Evolutionary conservation across 2,113 vertebrate species (phyloP).

Genomic region (Phalacrocorax aristotelis): DNA sequence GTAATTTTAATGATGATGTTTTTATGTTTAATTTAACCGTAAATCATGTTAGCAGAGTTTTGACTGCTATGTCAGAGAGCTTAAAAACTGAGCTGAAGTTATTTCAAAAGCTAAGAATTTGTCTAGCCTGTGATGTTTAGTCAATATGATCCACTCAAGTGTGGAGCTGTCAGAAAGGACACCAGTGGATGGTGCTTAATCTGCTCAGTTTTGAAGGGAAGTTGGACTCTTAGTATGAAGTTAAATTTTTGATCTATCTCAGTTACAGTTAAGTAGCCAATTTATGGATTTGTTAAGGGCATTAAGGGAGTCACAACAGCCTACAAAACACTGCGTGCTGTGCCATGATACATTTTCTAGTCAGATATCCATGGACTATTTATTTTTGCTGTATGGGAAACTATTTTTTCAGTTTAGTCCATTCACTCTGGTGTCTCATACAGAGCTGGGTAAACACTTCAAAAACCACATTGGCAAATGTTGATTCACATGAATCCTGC

Average conservation of each 20-base stretch:
- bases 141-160: conserved; percentile 64
- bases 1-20: conserved; percentile 65
- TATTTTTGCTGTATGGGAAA: conserved; percentile 12
- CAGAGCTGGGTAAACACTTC: neutral
- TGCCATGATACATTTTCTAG: neutral
- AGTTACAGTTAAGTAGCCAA: conserved; percentile 39
- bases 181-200: conserved; percentile 17
- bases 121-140: conserved; percentile 62
- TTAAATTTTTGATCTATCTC: conserved; percentile 43
- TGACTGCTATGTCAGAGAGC: conserved; percentile 62
- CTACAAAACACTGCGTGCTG: conserved; percentile 17
- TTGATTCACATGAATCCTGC: neutral
- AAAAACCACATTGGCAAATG: neutral
- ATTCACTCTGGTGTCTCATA: neutral
- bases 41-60: conserved; percentile 70
- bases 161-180: conserved; percentile 46
- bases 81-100: conserved; percentile 64
- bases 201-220: conserved; percentile 49
- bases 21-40: conserved; percentile 72
- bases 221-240: conserved; percentile 20
- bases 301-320: conserved; percentile 37
- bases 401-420: neutral
- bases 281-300: conserved; percentile 57
- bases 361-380: neutral
- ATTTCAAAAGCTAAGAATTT: conserved; percentile 57